These are phyloP conservation scores for Globicephala melas DNA, from an alignment of 2,113 vertebrate species.

Conservation along the genomic window DNA sequence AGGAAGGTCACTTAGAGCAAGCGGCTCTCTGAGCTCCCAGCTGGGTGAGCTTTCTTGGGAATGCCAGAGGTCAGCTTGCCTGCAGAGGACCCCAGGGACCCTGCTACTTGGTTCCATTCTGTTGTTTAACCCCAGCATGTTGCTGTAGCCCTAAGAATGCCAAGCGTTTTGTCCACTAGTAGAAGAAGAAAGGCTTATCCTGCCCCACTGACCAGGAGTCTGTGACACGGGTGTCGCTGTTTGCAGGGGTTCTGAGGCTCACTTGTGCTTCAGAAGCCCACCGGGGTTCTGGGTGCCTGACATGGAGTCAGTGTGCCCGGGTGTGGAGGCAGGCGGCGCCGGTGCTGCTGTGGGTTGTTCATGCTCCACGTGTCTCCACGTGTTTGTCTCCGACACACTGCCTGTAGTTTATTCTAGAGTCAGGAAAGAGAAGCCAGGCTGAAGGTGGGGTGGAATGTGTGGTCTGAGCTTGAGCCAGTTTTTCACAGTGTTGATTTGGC, in stretches of 20 bases:
- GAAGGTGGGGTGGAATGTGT: too few species aligned
- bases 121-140: fast-evolving
- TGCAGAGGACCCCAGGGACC: neutral
- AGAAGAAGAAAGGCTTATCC: neutral
- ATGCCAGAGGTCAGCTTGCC: too few species aligned
- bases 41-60: neutral
- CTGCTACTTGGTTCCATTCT: too few species aligned
- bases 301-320: neutral
- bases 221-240: neutral
- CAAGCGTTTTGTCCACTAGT: neutral
- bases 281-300: neutral
- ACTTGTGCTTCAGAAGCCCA: neutral
- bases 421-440: neutral
- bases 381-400: too few species aligned
- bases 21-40: neutral
- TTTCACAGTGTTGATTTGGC: neutral
- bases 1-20: neutral
- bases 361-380: neutral
- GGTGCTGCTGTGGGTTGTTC: neutral
- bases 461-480: neutral
- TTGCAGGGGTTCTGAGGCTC: neutral
- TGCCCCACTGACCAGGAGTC: too few species aligned
- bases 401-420: neutral
- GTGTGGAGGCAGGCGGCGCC: neutral
- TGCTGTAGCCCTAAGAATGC: too few species aligned